These are phyloP conservation scores for Maconellicoccus hirsutus DNA, from an alignment of 1,140 invertebrate genomes.

Conservation along the genomic window DNA sequence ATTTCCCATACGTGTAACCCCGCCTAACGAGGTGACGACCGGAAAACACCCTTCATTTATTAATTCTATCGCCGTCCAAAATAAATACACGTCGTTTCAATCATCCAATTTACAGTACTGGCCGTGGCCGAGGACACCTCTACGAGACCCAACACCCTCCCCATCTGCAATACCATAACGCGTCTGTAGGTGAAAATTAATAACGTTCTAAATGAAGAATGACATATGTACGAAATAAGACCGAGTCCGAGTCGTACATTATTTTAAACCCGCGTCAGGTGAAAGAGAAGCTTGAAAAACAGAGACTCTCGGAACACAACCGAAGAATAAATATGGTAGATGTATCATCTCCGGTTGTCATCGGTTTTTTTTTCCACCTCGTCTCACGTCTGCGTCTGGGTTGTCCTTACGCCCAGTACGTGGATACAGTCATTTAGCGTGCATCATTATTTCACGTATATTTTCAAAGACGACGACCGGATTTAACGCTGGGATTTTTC, in stretches of 20 bases:
- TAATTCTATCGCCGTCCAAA: too few species aligned
- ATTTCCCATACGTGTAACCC: too few species aligned
- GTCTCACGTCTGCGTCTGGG: too few species aligned
- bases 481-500: not conserved
- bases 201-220: not conserved
- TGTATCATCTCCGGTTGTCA: conserved; percentile 15
- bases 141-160: too few species aligned
- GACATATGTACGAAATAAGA: conserved; percentile 12
- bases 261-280: conserved; percentile 11
- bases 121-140: too few species aligned
- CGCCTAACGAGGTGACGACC: too few species aligned
- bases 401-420: not conserved
- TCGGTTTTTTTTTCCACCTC: not conserved
- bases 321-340: conserved; percentile 14
- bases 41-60: too few species aligned
- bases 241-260: not conserved
- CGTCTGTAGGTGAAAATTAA: not conserved
- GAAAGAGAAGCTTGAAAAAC: not conserved
- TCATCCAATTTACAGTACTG: too few species aligned
- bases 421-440: not conserved
- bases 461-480: not conserved
- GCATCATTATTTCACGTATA: not conserved
- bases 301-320: not conserved
- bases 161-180: too few species aligned
- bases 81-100: too few species aligned